Conservation (phyloP, 2,888 invertebrate genomes). For the Sericinus montela region DNA sequence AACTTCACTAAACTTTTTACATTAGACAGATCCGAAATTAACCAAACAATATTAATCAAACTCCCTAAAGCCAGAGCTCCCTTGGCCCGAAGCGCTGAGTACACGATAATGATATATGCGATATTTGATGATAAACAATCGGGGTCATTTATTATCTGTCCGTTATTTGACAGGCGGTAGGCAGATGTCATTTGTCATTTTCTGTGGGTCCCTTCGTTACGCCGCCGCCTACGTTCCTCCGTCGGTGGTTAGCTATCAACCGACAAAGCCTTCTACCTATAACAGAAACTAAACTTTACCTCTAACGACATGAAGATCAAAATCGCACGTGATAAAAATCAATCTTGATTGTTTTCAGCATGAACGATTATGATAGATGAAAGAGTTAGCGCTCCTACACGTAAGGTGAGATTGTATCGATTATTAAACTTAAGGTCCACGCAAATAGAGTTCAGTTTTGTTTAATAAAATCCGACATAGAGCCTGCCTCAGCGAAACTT, state of each 20-base stretch:
- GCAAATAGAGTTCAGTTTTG: conserved; percentile 45
- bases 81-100: conserved; percentile 60
- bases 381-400: conserved; percentile 78
- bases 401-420: conserved; percentile 40
- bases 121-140: conserved; percentile 82
- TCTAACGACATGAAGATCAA: conserved; percentile 29
- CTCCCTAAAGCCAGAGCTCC: conserved; percentile 53
- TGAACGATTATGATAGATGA: conserved; percentile 80
- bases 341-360: conserved; percentile 80
- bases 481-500: conserved; percentile 59
- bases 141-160: conserved; percentile 83
- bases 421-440: conserved; percentile 42
- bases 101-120: conserved; percentile 79
- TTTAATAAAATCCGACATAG: conserved; percentile 29
- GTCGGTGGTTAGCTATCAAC: conserved; percentile 71
- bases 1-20: conserved; percentile 69
- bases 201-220: conserved; percentile 79
- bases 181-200: conserved; percentile 85
- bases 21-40: conserved; percentile 68
- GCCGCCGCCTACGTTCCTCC: conserved; percentile 68
- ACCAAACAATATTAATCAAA: conserved; percentile 78
- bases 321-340: conserved; percentile 47
- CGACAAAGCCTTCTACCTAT: conserved; percentile 44
- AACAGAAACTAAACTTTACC: conserved; percentile 37
- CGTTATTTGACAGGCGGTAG: conserved; percentile 83